Percentiles rank a stretch among this genome's conserved stretches.
phyloP scores from a whole-genome alignment of 2,888 invertebrate genomes.

The Xanthorhoe designata region DNA sequence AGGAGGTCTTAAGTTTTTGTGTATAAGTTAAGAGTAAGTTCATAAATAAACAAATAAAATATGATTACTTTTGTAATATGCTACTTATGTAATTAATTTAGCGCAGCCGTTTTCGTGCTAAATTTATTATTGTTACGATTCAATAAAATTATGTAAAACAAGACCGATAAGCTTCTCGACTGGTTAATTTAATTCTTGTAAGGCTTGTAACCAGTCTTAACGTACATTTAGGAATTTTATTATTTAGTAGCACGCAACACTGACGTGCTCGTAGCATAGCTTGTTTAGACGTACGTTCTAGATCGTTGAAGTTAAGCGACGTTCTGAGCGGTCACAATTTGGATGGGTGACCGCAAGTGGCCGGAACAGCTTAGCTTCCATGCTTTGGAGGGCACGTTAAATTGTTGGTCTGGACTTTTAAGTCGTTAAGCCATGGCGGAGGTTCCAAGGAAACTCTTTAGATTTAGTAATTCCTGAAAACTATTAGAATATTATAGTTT shows the following conservation, averaged over 20 bases:
- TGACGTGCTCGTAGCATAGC: background rate
- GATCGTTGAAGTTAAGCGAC: no score
- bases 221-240: conserved; percentile 40
- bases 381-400: no score
- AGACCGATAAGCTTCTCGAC: conserved; percentile 39
- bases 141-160: conserved; percentile 44
- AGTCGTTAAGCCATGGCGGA: no score
- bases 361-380: no score
- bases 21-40: no score
- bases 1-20: no score
- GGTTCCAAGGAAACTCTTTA: no score
- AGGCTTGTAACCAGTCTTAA: conserved; percentile 42
- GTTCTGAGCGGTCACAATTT: no score
- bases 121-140: conserved; percentile 33
- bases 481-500: background rate
- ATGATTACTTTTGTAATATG: background rate
- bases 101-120: conserved; percentile 13
- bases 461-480: background rate
- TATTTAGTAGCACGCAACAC: conserved; percentile 40
- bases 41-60: background rate
- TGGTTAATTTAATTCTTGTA: conserved; percentile 44
- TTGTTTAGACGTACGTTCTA: no score
- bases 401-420: no score
- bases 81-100: background rate
- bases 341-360: no score